Percentiles rank a stretch among this genome's conserved stretches.
Evolutionary conservation across 2,888 invertebrate genomes (phyloP).

Genomic region (Scotopteryx bipunctaria): DNA sequence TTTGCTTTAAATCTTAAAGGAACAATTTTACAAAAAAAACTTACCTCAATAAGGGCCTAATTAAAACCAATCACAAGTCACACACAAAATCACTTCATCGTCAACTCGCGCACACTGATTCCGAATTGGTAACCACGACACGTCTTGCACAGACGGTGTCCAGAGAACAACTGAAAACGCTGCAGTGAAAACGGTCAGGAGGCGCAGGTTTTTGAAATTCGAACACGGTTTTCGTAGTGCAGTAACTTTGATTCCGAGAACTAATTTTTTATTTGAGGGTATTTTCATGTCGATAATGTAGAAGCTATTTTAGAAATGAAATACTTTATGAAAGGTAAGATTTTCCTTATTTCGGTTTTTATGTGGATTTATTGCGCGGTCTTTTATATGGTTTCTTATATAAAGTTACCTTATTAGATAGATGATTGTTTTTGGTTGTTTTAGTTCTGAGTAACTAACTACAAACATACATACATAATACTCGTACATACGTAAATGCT

Average conservation of each 20-base stretch:
- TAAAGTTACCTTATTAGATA: background rate
- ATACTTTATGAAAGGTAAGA: slow-evolving; percentile 1
- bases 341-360: slow-evolving; percentile 10
- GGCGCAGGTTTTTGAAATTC: slow-evolving; percentile 24
- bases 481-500: too few relatives aligned
- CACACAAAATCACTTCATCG: slow-evolving; percentile 19
- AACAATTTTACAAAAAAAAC: background rate
- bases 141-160: slow-evolving; percentile 4
- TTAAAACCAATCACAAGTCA: slow-evolving; percentile 15
- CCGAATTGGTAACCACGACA: background rate
- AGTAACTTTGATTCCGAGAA: slow-evolving; percentile 13
- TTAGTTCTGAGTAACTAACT: too few relatives aligned
- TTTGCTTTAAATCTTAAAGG: too few relatives aligned
- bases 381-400: background rate
- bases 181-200: slow-evolving; percentile 19
- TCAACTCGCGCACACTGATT: slow-evolving; percentile 16
- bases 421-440: background rate
- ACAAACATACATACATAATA: too few relatives aligned
- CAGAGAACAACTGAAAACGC: slow-evolving; percentile 17
- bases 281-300: background rate
- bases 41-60: slow-evolving; percentile 9
- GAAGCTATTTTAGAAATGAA: background rate
- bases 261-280: background rate
- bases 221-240: slow-evolving; percentile 13
- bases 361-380: slow-evolving; percentile 6